Evolutionary conservation across 2,113 vertebrate genomes (phyloP), one percentile per base, ranked within the genome.

Genomic region (Phycodurus eques): DNA sequence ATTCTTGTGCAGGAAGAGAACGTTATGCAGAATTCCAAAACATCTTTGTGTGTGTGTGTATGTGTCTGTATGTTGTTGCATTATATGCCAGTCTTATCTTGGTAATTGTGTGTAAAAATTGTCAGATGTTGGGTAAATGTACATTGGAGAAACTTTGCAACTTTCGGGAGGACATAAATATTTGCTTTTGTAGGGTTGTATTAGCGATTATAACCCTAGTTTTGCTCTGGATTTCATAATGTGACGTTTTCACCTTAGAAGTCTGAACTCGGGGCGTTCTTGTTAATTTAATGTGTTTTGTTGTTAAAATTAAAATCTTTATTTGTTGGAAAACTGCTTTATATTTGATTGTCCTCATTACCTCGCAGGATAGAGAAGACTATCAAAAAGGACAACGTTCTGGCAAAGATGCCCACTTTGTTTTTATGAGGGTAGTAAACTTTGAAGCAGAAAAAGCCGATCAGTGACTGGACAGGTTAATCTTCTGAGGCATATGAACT

Each of bases 271-370:
- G 13, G 9, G 22, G 62, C 13, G 62, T 39, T 64, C 20, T 64
- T 64, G 62, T 64, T 64, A n/a, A 12, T 64, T 43, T 64, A 64
- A 64, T 64, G 39, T 43, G 19, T 44, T 64, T 43, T 64, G 39
- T 44, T 64, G 62, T 64, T 64, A 43, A 20, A 64, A 44, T 64
- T n/a, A 64, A 43, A 44, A 39, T 64, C 39, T 64, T 64, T 43
- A 64, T 39, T 64, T 43, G 20, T 64, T 22, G 62, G n/a, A 64
- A 64, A 64, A n/a, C 62, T 11, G 42, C 62, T 63, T 63, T 63
- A 35, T 12, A 43, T 43, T 64, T 64, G 42, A 64, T 64, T 20
- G 20, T 43, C 39, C 15, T 20, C 62, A n/a, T 64, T 64, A 31
- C 62, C 39, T 64, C 20, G 39, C 20, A 2, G 62, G 62, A 20